These are phyloP conservation scores for Enteromius unitaeniatus DNA, from an alignment of 2,797 vertebrate genomes.

Conservation along the genomic window DNA sequence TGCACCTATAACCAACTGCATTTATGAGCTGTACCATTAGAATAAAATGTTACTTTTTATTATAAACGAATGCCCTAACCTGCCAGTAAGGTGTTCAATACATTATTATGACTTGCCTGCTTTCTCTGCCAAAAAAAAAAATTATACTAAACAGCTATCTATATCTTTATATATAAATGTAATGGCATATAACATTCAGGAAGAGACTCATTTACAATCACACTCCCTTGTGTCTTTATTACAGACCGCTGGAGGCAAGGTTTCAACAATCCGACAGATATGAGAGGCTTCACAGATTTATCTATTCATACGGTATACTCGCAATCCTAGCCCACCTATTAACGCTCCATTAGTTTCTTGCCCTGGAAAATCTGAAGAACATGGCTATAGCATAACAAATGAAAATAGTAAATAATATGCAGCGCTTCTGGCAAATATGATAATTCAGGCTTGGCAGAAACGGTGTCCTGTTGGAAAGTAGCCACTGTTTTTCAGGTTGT, in stretches of 20 bases:
- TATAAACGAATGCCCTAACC: neutral
- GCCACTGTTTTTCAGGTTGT: constrained; percentile 44
- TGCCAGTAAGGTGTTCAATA: neutral
- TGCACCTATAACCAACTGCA: neutral
- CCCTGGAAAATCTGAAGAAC: constrained; percentile 41
- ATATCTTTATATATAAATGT: constrained; percentile 34
- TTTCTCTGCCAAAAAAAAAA: constrained; percentile 27
- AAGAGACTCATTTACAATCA: constrained; percentile 62
- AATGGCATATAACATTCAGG: constrained; percentile 56
- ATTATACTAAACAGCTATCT: constrained; percentile 4
- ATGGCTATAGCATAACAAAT: constrained; percentile 44
- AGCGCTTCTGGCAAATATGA: constrained; percentile 39
- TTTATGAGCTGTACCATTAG: neutral
- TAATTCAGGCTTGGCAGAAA: constrained; percentile 47
- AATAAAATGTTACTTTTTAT: neutral
- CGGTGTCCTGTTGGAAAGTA: constrained; percentile 30
- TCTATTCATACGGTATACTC: constrained; percentile 56
- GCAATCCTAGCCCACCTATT: constrained; percentile 1
- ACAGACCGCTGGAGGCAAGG: constrained; percentile 63
- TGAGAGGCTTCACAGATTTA: constrained; percentile 60
- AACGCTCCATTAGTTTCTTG: constrained; percentile 43
- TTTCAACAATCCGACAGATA: constrained; percentile 64
- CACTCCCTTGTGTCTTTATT: constrained; percentile 59
- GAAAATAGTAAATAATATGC: constrained; percentile 45
- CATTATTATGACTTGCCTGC: constrained; percentile 43